A percentile compares a stretch with the other conserved stretches of the same genome.
These are phyloP conservation scores for Dendrolimus pini DNA, from an alignment of 2,888 invertebrate genomes.

Conservation along the genomic window DNA sequence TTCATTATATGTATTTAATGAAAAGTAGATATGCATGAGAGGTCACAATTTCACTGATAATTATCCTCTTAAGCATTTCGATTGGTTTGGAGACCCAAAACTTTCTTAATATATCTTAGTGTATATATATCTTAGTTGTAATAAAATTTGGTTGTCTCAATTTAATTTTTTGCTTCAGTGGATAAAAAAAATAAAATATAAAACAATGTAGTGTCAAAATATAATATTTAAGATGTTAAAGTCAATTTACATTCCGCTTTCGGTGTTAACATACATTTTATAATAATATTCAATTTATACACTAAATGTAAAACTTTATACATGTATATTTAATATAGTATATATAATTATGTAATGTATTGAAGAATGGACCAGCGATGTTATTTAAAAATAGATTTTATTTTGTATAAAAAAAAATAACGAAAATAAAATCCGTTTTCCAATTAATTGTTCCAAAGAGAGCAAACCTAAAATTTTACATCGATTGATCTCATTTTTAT, in stretches of 20 bases:
- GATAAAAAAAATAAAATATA: too few species aligned
- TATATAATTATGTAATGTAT: slow-evolving; percentile 17
- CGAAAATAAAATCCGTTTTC: slow-evolving; percentile 39
- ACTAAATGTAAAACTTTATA: slow-evolving; percentile 9
- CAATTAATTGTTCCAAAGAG: slow-evolving; percentile 73
- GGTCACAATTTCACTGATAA: too few species aligned
- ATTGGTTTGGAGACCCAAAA: too few species aligned
- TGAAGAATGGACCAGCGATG: slow-evolving; percentile 42
- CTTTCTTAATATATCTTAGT: too few species aligned
- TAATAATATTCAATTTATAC: not conserved
- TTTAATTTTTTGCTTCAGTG: too few species aligned
- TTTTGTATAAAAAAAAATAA: slow-evolving; percentile 11
- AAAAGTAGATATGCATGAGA: too few species aligned
- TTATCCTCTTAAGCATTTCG: too few species aligned
- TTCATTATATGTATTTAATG: too few species aligned
- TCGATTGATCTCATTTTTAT: slow-evolving; percentile 75
- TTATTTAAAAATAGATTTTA: slow-evolving; percentile 12
- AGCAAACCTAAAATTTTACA: slow-evolving; percentile 73
- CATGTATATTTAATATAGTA: slow-evolving; percentile 22
- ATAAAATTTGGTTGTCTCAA: too few species aligned
- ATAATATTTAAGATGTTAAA: slow-evolving; percentile 15
- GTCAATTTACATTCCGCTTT: slow-evolving; percentile 65
- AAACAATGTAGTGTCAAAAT: slow-evolving; percentile 8
- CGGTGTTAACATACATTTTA: slow-evolving; percentile 36
- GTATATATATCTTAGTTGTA: too few species aligned